Conservation (phyloP, 2,113 vertebrate genomes). For the Upupa epops region DNA sequence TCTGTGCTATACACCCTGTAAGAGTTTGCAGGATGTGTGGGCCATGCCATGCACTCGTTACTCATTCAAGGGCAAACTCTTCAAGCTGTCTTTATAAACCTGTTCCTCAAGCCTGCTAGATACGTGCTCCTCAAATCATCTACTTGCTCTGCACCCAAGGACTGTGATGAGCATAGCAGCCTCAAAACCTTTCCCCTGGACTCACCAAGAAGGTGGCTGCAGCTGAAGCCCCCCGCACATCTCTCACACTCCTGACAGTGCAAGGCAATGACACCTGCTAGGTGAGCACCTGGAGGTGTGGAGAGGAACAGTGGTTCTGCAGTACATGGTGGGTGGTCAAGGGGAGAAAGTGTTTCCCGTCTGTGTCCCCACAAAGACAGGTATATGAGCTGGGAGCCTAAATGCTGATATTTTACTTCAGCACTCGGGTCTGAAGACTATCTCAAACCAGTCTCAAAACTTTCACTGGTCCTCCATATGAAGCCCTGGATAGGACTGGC, state of each 20-base stretch:
- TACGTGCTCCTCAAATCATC: not conserved
- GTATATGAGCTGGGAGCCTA: accelerated
- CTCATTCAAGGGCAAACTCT: not conserved
- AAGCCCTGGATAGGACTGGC: not conserved
- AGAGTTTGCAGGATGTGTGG: not conserved
- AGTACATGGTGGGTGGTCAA: accelerated
- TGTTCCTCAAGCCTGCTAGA: not conserved
- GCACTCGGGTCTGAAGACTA: not conserved
- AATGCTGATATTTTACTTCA: not conserved
- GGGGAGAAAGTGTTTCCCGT: not conserved
- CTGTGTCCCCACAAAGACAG: accelerated
- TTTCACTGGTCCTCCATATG: accelerated
- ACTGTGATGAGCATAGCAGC: accelerated
- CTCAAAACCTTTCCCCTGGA: accelerated
- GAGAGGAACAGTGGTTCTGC: not conserved
- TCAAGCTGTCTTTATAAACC: not conserved
- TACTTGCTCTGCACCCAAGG: accelerated
- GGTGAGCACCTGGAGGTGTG: accelerated
- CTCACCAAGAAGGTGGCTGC: not conserved
- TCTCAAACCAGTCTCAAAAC: not conserved
- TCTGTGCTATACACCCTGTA: not conserved
- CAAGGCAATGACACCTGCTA: accelerated
- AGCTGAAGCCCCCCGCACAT: not conserved
- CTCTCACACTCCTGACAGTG: accelerated
- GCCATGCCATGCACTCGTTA: not conserved